Evolutionary conservation across 2,888 invertebrate genomes (phyloP).

Genomic region (Fragum fragum): DNA sequence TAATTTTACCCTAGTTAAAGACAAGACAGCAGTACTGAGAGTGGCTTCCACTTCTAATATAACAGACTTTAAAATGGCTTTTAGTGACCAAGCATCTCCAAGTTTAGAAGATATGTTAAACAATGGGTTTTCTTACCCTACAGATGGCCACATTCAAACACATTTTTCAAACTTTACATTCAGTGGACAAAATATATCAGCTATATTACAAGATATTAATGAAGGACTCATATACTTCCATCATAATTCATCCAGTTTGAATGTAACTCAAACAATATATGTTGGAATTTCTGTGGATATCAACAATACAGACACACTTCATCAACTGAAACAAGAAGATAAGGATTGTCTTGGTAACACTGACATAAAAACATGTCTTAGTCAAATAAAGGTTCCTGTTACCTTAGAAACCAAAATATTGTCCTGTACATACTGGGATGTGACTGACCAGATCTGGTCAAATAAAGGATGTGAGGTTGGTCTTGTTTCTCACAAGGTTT

Average conservation of each 20-base stretch:
- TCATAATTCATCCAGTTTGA: conserved; percentile 1
- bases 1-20: conserved; percentile 43
- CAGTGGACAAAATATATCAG: neutral
- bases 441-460: conserved; percentile 50
- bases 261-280: conserved; percentile 10
- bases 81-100: conserved; percentile 36
- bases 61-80: conserved; percentile 24
- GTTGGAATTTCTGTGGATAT: conserved; percentile 51
- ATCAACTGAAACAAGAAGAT: conserved; percentile 27
- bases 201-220: neutral
- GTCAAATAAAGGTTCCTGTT: conserved; percentile 40
- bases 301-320: conserved; percentile 34
- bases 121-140: conserved; percentile 49
- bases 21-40: conserved; percentile 33
- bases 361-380: conserved; percentile 3
- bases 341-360: conserved; percentile 44
- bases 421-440: conserved; percentile 67
- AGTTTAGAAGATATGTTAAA: conserved; percentile 31
- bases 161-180: conserved; percentile 21
- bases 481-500: no score
- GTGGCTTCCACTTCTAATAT: neutral
- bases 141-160: conserved; percentile 9
- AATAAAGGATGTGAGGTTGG: conserved; percentile 67
- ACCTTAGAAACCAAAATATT: conserved; percentile 48
- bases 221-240: conserved; percentile 13